phyloP scores from a whole-genome alignment of 1,140 invertebrate genomes.

The Drosophila melanica region DNA sequence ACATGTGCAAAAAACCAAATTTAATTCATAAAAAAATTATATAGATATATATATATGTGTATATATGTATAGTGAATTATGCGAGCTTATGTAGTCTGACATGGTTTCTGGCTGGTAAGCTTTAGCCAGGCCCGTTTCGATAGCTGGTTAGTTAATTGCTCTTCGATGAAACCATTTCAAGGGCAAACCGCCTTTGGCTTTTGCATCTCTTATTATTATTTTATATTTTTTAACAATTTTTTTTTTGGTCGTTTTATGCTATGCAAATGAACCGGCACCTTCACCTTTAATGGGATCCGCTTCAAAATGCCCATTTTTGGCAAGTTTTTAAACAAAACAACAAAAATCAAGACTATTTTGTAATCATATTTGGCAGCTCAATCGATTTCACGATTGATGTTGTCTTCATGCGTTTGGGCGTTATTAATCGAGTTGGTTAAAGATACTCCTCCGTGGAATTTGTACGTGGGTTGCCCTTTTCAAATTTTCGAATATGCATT shows the following conservation, averaged over 20 bases:
- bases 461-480: background rate
- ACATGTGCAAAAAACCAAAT: conserved; percentile 35
- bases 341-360: conserved; percentile 42
- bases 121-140: conserved; percentile 40
- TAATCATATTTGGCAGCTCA: conserved; percentile 54
- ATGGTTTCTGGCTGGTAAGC: conserved; percentile 43
- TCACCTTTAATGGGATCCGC: conserved; percentile 62
- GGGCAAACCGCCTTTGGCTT: conserved; percentile 61
- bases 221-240: background rate
- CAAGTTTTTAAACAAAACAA: conserved; percentile 27
- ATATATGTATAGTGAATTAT: conserved; percentile 13
- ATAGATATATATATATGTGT: conserved; percentile 2
- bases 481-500: background rate
- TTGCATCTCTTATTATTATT: conserved; percentile 48
- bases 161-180: conserved; percentile 70
- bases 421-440: conserved; percentile 47
- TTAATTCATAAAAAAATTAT: conserved; percentile 7
- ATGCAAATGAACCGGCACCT: conserved; percentile 69
- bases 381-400: conserved; percentile 50
- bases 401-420: conserved; percentile 39
- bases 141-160: conserved; percentile 65
- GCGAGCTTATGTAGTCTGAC: conserved; percentile 19
- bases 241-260: conserved; percentile 22
- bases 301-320: conserved; percentile 61
- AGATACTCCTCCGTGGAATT: conserved; percentile 3